Evolutionary conservation across 2,888 invertebrate genomes (phyloP).

Genomic region (Exocentrus adspersus): DNA sequence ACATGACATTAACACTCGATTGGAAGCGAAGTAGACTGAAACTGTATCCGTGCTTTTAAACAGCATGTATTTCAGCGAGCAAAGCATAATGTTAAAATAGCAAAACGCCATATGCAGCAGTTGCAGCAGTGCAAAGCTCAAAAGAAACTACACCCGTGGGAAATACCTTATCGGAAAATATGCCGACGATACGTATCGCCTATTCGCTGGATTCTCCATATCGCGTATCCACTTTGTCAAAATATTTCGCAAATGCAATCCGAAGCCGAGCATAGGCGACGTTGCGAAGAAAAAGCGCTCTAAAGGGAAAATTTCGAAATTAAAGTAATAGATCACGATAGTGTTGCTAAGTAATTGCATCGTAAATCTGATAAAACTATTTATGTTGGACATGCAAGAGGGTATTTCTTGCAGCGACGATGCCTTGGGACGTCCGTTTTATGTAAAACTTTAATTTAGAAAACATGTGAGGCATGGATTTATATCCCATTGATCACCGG

Average conservation of each 20-base stretch:
- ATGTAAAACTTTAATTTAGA: no score
- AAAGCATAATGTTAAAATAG: slow-evolving; percentile 46
- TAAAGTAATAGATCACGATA: neutral
- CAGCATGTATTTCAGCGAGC: slow-evolving; percentile 39
- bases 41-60: slow-evolving; percentile 28
- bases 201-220: slow-evolving; percentile 32
- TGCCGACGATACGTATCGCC: slow-evolving; percentile 41
- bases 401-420: no score
- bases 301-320: neutral
- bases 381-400: no score
- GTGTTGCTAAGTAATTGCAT: neutral
- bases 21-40: neutral
- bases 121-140: slow-evolving; percentile 37
- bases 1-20: neutral
- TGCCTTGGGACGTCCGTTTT: no score
- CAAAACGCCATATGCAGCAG: slow-evolving; percentile 44
- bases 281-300: neutral
- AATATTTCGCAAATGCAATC: slow-evolving; percentile 12
- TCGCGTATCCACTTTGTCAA: slow-evolving; percentile 9
- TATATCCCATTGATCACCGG: no score
- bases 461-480: no score
- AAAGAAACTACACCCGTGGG: slow-evolving; percentile 47
- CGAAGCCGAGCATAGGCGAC: neutral
- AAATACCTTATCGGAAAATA: slow-evolving; percentile 49
- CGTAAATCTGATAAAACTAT: neutral